Conservation (phyloP, 2,797 vertebrate species). For the Champsocephalus gunnari region DNA sequence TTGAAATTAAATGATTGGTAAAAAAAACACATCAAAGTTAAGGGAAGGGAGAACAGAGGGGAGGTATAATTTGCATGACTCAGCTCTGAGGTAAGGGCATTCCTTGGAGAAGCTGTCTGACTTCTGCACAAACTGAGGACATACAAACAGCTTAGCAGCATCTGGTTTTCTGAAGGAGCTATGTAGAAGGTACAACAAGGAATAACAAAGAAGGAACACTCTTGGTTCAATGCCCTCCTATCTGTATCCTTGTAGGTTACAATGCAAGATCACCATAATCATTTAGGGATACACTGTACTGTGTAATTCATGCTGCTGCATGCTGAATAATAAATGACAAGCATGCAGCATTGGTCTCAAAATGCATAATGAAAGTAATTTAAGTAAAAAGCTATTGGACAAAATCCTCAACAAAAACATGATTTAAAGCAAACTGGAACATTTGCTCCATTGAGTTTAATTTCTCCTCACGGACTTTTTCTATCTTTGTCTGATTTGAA, state of each 20-base stretch:
- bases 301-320: neutral
- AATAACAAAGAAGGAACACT: neutral
- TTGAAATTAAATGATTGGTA: slow-evolving; percentile 10
- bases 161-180: neutral
- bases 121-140: slow-evolving; percentile 17
- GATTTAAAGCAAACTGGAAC: neutral
- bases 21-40: slow-evolving; percentile 9
- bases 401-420: neutral
- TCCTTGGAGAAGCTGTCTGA: slow-evolving; percentile 28
- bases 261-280: no score
- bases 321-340: neutral
- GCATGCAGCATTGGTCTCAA: no score
- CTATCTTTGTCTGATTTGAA: neutral
- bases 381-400: neutral
- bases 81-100: slow-evolving; percentile 62
- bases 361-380: neutral
- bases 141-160: slow-evolving; percentile 15
- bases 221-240: neutral
- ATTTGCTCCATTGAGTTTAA: neutral
- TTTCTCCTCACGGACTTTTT: neutral
- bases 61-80: slow-evolving; percentile 61
- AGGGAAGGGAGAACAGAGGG: slow-evolving; percentile 12
- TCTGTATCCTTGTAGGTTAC: neutral
- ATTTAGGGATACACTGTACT: neutral
- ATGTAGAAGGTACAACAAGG: neutral